These are phyloP conservation scores for Rhadina sibilatrix DNA, from an alignment of 2,113 vertebrate genomes.

Conservation along the genomic window DNA sequence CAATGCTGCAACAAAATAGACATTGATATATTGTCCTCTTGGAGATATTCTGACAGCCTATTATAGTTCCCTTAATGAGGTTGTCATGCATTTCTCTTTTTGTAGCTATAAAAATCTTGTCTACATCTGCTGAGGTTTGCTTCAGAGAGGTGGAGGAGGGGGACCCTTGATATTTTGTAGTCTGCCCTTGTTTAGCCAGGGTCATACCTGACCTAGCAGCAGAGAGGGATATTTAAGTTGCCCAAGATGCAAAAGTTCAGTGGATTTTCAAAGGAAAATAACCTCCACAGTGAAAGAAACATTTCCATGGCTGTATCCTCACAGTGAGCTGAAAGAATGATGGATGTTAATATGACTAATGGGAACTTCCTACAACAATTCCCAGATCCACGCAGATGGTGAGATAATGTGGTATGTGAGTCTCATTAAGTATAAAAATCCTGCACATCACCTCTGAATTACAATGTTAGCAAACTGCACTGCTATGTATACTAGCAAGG, in stretches of 20 bases:
- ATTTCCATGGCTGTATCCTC: not conserved
- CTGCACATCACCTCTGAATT: slow-evolving; percentile 33
- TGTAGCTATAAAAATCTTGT: slow-evolving; percentile 76
- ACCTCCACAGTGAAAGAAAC: not conserved
- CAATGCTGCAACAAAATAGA: slow-evolving; percentile 69
- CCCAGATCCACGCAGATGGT: slow-evolving; percentile 39
- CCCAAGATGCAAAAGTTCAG: slow-evolving; percentile 2
- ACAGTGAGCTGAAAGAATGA: slow-evolving; percentile 45
- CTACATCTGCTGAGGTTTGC: slow-evolving; percentile 78
- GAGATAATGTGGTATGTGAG: slow-evolving; percentile 36
- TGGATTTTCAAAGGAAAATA: slow-evolving; percentile 25
- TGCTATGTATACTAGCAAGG: not conserved
- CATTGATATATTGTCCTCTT: slow-evolving; percentile 75
- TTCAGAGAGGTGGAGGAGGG: slow-evolving; percentile 9
- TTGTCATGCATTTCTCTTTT: slow-evolving; percentile 79
- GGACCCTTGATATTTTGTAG: slow-evolving; percentile 2
- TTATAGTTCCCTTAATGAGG: slow-evolving; percentile 77
- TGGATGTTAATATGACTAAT: slow-evolving; percentile 48
- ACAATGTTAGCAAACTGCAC: slow-evolving; percentile 7
- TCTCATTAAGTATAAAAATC: slow-evolving; percentile 58
- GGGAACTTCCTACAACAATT: slow-evolving; percentile 23
- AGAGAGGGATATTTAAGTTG: not conserved
- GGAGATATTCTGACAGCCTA: slow-evolving; percentile 69
- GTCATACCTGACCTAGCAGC: not conserved
- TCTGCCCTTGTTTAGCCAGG: not conserved